Evolutionary conservation across 2,113 vertebrate genomes (phyloP).

Genomic region (Microcebus tavaratra): DNA sequence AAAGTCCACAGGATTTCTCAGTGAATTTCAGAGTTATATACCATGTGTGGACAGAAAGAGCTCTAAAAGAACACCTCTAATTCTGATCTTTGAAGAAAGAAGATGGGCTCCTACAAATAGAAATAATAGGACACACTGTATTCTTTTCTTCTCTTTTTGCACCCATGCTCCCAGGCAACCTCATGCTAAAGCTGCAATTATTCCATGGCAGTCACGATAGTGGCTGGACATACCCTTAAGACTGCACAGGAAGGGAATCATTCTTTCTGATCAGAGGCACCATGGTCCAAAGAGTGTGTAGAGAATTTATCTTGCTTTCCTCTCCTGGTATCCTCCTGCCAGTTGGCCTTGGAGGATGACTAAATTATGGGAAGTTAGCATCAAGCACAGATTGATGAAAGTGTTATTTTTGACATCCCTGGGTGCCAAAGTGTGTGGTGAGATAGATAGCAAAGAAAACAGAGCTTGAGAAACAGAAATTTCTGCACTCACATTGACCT

Average conservation of each 20-base stretch:
- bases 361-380: neutral
- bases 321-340: neutral
- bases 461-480: neutral
- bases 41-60: neutral
- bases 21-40: neutral
- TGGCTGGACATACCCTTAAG: neutral
- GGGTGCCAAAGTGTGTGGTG: neutral
- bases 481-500: neutral
- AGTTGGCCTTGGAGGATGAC: neutral
- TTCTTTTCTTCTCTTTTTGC: neutral
- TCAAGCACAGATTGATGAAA: neutral
- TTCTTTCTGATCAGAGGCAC: neutral
- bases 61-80: neutral
- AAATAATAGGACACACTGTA: neutral
- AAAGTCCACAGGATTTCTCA: neutral
- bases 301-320: neutral
- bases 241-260: neutral
- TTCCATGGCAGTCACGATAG: neutral
- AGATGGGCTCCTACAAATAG: accelerated
- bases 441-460: neutral
- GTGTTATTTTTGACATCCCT: neutral
- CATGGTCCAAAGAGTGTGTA: neutral
- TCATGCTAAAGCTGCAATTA: neutral
- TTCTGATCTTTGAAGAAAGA: neutral
- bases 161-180: neutral